A percentile compares a stretch with the other conserved stretches of the same genome.
Conservation (phyloP, 2,797 vertebrate genomes). For the Ctenochaetus hawaiiensis region DNA sequence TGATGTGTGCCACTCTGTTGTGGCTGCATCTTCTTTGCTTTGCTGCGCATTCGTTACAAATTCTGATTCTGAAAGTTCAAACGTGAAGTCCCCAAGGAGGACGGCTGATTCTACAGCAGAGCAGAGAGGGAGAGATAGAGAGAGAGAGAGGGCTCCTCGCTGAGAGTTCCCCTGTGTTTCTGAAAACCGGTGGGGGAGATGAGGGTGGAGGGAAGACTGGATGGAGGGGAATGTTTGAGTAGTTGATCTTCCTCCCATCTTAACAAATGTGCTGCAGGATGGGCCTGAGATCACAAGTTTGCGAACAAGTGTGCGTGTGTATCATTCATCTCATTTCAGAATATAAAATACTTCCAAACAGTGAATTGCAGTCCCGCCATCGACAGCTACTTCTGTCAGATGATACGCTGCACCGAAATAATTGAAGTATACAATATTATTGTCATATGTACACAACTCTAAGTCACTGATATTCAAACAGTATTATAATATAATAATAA, state of each 20-base stretch:
- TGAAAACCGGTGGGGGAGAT: conserved; percentile 54
- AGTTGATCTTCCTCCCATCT: conserved; percentile 70
- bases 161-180: conserved; percentile 55
- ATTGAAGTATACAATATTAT: no score
- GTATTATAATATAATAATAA: no score
- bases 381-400: no score
- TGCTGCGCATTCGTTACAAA: conserved; percentile 68
- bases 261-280: conserved; percentile 69
- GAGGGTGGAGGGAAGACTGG: conserved; percentile 18
- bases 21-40: conserved; percentile 61
- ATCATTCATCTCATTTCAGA: conserved; percentile 41
- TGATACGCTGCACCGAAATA: no score
- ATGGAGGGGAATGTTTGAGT: conserved; percentile 58
- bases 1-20: conserved; percentile 52
- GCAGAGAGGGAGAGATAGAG: conserved; percentile 10
- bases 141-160: conserved; percentile 55
- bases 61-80: conserved; percentile 79
- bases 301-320: conserved; percentile 38
- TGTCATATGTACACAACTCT: no score
- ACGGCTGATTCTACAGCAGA: conserved; percentile 69
- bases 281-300: conserved; percentile 36
- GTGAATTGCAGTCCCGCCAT: no score
- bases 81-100: conserved; percentile 71
- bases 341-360: no score
- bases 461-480: no score